phyloP scores from a whole-genome alignment of 2,888 invertebrate genomes.

The Xestia ashworthii region DNA sequence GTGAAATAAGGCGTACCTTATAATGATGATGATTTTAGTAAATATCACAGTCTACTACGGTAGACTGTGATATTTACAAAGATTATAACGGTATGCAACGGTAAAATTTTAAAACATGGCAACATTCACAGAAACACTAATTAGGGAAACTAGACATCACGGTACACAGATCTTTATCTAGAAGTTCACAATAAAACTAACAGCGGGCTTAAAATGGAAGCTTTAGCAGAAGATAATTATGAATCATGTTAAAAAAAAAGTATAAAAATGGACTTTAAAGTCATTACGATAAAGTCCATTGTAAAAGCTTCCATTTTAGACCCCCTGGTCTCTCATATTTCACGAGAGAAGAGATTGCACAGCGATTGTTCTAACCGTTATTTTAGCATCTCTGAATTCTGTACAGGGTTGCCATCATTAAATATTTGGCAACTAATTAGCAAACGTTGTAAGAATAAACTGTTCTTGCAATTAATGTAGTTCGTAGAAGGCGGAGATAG shows the following conservation, averaged over 20 bases:
- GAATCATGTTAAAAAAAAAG: too few relatives aligned
- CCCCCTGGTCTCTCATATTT: slow-evolving; percentile 73
- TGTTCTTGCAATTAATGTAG: not conserved
- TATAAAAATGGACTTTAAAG: too few relatives aligned
- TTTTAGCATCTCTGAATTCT: slow-evolving; percentile 70
- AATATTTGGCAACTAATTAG: slow-evolving; percentile 20
- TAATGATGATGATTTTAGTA: too few relatives aligned
- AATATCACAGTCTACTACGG: not conserved
- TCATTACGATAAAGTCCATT: too few relatives aligned
- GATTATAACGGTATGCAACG: slow-evolving; percentile 47
- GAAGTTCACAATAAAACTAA: slow-evolving; percentile 76
- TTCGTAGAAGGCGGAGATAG: not conserved
- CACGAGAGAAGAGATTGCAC: slow-evolving; percentile 67
- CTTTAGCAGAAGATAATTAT: too few relatives aligned
- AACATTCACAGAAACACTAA: slow-evolving; percentile 73
- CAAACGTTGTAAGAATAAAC: not conserved
- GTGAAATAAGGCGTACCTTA: too few relatives aligned
- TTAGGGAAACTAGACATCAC: slow-evolving; percentile 77
- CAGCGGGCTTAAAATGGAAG: too few relatives aligned
- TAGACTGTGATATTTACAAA: slow-evolving; percentile 3
- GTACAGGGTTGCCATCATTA: slow-evolving; percentile 59
- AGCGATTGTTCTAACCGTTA: slow-evolving; percentile 69
- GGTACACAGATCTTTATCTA: slow-evolving; percentile 77
- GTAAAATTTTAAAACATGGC: slow-evolving; percentile 46
- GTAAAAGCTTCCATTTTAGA: too few relatives aligned